Evolutionary conservation across 2,888 invertebrate species (phyloP).

Genomic region (Chouioia cunea): DNA sequence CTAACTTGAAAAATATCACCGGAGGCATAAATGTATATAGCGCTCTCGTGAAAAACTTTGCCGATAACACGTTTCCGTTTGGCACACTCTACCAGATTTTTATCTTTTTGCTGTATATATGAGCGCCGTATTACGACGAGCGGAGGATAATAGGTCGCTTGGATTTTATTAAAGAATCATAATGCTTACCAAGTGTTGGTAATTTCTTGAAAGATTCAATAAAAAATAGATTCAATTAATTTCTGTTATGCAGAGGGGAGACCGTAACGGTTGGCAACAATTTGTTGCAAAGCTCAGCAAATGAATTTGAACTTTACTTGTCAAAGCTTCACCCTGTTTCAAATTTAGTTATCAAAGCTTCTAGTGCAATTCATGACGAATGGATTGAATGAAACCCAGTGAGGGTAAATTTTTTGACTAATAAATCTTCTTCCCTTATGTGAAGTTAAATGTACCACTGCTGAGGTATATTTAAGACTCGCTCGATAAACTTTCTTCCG

Average conservation of each 20-base stretch:
- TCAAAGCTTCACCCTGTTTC: neutral
- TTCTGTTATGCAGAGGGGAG: too few species aligned
- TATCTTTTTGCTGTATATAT: slow-evolving; percentile 12
- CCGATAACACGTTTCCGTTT: slow-evolving; percentile 12
- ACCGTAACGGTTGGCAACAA: too few species aligned
- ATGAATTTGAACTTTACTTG: too few species aligned
- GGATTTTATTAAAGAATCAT: slow-evolving; percentile 32
- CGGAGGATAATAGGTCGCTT: neutral
- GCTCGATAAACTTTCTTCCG: slow-evolving; percentile 9
- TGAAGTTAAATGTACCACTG: slow-evolving; percentile 15
- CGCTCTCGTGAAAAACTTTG: neutral
- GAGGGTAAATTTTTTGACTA: slow-evolving; percentile 16
- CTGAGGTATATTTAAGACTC: slow-evolving; percentile 16
- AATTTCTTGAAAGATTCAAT: neutral
- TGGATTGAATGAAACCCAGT: slow-evolving; percentile 7
- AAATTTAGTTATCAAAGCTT: slow-evolving; percentile 2
- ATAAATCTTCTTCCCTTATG: neutral
- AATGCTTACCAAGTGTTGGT: neutral
- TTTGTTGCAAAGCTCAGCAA: too few species aligned
- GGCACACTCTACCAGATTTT: slow-evolving; percentile 15
- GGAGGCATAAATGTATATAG: slow-evolving; percentile 23
- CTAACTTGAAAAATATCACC: slow-evolving; percentile 40
- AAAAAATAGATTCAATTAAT: too few species aligned
- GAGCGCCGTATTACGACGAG: neutral
- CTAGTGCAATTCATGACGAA: slow-evolving; percentile 4